phyloP scores from a whole-genome alignment of 2,797 vertebrate species.

The Pteropus rufus region DNA sequence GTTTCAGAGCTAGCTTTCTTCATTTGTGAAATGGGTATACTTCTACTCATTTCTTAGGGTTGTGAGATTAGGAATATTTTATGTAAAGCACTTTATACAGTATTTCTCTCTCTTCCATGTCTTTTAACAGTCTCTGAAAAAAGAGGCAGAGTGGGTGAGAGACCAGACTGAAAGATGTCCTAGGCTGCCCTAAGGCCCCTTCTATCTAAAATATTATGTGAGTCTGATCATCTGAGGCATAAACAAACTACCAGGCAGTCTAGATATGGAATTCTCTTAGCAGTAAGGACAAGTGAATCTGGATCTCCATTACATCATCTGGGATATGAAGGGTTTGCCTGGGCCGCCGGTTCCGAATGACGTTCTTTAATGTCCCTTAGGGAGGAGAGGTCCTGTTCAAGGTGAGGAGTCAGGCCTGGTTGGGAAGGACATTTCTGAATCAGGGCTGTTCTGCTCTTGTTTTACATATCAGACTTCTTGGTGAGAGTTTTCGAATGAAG shows the following conservation, averaged over 20 bases:
- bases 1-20: slow-evolving; percentile 17
- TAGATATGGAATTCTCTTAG: not conserved
- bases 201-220: not conserved
- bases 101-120: not conserved
- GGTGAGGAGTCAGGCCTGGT: not conserved
- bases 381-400: not conserved
- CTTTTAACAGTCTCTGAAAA: not conserved
- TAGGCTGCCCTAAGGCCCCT: not conserved
- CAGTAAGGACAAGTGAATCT: not conserved
- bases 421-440: not conserved
- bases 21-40: not conserved
- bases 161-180: not conserved
- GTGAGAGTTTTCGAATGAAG: not conserved
- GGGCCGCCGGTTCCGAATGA: not conserved
- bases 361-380: not conserved
- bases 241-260: not conserved
- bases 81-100: not conserved
- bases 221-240: not conserved
- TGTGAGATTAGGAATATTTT: not conserved
- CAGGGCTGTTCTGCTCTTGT: not conserved
- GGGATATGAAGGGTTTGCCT: not conserved
- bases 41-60: not conserved
- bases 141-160: not conserved
- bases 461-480: not conserved
- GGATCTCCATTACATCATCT: not conserved